These are phyloP conservation scores for Corapipo altera DNA, from an alignment of 2,113 vertebrate genomes.

Conservation along the genomic window DNA sequence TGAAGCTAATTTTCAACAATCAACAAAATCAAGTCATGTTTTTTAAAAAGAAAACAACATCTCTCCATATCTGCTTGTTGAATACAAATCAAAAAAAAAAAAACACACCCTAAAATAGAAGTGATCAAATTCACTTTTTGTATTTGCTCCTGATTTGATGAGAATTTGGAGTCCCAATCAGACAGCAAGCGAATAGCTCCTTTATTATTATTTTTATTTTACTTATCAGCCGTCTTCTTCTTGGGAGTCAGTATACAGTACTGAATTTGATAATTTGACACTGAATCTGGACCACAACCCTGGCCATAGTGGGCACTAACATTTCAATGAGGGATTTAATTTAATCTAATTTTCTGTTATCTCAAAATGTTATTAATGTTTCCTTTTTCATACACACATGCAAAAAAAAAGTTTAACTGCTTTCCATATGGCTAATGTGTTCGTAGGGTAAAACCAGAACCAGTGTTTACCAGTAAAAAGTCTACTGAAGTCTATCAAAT, in stretches of 20 bases:
- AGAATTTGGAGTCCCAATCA: conserved; percentile 33
- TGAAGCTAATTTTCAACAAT: conserved; percentile 70
- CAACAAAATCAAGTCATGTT: conserved; percentile 61
- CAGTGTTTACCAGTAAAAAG: background rate
- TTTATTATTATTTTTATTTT: conserved; percentile 24
- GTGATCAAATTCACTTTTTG: conserved; percentile 20
- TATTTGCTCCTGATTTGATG: conserved; percentile 40
- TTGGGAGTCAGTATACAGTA: background rate
- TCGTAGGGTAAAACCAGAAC: background rate
- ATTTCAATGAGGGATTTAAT: background rate
- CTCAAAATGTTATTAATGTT: background rate
- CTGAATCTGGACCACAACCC: background rate
- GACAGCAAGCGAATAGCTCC: background rate
- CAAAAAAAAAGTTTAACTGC: background rate
- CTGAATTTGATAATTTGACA: background rate
- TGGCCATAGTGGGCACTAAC: background rate
- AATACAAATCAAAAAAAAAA: conserved; percentile 52
- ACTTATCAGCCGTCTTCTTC: background rate
- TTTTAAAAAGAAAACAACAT: conserved; percentile 60
- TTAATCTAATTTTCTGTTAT: background rate
- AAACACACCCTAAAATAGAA: conserved; percentile 39
- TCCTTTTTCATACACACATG: background rate
- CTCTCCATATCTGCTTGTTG: conserved; percentile 50
- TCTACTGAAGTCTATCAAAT: background rate
- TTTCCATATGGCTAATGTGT: background rate